Evolutionary conservation across 2,797 vertebrate species (phyloP), one percentile per base, ranked within the genome.

Genomic region (Podarcis lilfordi): DNA sequence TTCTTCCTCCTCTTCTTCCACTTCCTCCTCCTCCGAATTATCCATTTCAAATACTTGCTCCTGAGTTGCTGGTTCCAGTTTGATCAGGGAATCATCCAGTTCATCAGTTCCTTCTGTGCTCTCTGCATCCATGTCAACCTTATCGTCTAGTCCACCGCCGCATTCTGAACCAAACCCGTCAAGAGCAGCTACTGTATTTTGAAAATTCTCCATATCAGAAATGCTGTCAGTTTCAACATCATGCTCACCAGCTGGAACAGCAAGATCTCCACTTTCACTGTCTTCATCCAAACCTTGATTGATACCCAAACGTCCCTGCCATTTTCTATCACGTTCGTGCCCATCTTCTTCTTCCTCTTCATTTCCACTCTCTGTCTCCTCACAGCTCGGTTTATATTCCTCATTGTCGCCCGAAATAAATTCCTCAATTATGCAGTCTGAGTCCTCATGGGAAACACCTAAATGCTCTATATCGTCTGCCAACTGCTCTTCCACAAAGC

Each of bases 371-470:
- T 92, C 95, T 71, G 92, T 90, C 89, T 96, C 95, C 85, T 93
- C 95, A 94, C 89, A 94, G 69, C 89, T 92, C 81, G 89, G 91
- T 91, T 95, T 94, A 91, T 91, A 86, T 88, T 95, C 89, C 79
- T 97, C 93, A 72, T 96, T 96, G 92, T 97, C 96, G 59, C 97
- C 96, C 88, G 96, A 97, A 94, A 95, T 96, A 92, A 97, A 19
- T 82, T 97, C 97, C 91, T 98, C 97, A 50, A 97, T 97, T 85
- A 98, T 93, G 94, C 96, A 98, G 86, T 97, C 97, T 13, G 97
- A 97, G 88, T 98, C 97, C 80, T 98, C 97, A 1, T 92, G 93
- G 1, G 91, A 92, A 50, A 95, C 94, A 84, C 89, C 95, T 71
- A 89, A 76, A 55, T 92, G 78, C 45, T 74, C 77, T 45, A 69